Base-by-base conservation (phyloP, 2,113 vertebrate species). In the Lutjanus erythropterus region DNA sequence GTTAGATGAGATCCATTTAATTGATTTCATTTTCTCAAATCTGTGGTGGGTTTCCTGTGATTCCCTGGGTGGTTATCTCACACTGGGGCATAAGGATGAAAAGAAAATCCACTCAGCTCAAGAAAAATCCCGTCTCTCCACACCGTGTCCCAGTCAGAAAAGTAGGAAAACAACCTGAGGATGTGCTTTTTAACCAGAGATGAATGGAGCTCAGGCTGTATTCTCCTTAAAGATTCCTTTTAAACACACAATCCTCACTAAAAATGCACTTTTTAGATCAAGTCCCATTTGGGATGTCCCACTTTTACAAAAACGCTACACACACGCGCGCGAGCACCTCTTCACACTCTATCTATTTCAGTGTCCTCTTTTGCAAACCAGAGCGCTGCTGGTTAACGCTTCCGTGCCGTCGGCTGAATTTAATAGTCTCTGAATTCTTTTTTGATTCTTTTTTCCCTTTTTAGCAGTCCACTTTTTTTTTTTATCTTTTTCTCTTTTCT, bases 221-320 rank as follows among this genome's bases (percentile, higher is more conserved):
- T 16, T 47, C 35, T 42, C 9, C 19, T 58, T 18, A 42, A 66
- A 55, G 16, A 46, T 47, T 52, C 23, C 29, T 39, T 64, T 66
- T 53, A 68, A 80, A 74, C 61, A 47, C 56, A 73, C 50, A 67
- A 23, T 56, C 44, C 49, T 52, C 2, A 37, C 52, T n/a, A 19
- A 64, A 85, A 69, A 81, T 25, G 10, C 23, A 76, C 42, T 74
- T 78, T 86, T 83, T 77, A 75, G 75, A 81, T 37, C 70, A 29
- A 19, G 82, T 91, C 91, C 84, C 89, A 67, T 72, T 81, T 27
- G 72, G 19, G 6, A 37, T 84, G 89, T 71, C 86, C 91, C 80
- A 86, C 83, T 89, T 90, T 83, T 35, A 41, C 35, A 42, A 56
- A 75, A 86, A 65, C 61, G 29, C 39, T 18, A 41, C 31, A n/a